These are phyloP conservation scores for Argentina silus DNA, from an alignment of 2,797 vertebrate species.

Conservation along the genomic window DNA sequence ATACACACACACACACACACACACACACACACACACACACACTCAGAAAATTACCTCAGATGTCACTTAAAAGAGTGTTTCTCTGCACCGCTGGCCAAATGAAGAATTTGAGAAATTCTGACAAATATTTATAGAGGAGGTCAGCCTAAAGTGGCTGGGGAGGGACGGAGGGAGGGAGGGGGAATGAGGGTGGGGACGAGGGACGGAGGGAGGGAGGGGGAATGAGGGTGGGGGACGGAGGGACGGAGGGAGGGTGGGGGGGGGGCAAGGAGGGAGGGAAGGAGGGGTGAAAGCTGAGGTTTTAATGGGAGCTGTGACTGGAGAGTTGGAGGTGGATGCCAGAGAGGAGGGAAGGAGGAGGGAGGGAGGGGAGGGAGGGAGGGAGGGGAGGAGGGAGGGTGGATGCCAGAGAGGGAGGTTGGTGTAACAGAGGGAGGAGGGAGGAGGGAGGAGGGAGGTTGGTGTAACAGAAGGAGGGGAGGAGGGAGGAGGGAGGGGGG, in stretches of 20 bases:
- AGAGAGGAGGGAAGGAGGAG: neutral
- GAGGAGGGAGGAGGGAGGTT: too few species aligned
- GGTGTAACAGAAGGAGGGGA: too few species aligned
- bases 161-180: neutral
- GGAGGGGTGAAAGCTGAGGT: too few species aligned
- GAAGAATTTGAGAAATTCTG: slow-evolving; percentile 78
- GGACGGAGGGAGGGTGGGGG: neutral
- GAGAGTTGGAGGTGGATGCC: too few species aligned
- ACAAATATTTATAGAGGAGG: slow-evolving; percentile 77
- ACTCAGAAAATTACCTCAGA: slow-evolving; percentile 64
- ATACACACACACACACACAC: slow-evolving; percentile 31
- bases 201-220: too few species aligned
- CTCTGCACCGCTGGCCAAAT: slow-evolving; percentile 56
- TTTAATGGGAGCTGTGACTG: too few species aligned
- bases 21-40: slow-evolving; percentile 48
- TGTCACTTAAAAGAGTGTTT: slow-evolving; percentile 70
- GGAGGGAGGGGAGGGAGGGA: neutral
- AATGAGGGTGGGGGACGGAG: too few species aligned
- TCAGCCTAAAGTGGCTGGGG: slow-evolving; percentile 57
- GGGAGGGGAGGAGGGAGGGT: too few species aligned
- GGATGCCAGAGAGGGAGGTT: too few species aligned
- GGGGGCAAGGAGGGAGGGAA: too few species aligned
- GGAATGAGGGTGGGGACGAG: too few species aligned
- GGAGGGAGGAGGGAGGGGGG: too few species aligned
- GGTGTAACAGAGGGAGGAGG: slow-evolving; percentile 1